Percentiles rank a stretch among this genome's conserved stretches.
phyloP scores from a whole-genome alignment of 1,140 invertebrate genomes.

The Aphelinus certus region DNA sequence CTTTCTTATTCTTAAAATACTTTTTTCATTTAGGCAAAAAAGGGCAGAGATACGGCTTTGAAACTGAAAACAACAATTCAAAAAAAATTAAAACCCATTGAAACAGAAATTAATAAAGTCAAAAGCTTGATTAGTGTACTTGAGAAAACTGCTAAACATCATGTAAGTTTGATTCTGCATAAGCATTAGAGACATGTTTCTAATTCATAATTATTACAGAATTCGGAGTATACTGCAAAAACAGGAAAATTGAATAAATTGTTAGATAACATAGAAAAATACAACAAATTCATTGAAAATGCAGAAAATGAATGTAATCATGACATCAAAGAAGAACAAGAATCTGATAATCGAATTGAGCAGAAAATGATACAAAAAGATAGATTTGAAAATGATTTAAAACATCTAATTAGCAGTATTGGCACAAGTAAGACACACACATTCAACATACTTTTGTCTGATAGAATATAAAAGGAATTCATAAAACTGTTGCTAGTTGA shows the following conservation, averaged over 20 bases:
- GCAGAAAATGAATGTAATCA: conserved; percentile 60
- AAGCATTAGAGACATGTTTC: no score
- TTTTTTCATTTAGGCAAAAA: conserved; percentile 49
- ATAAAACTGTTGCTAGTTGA: no score
- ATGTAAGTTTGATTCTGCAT: conserved; percentile 53
- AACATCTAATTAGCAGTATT: conserved; percentile 57
- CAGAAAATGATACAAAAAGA: conserved; percentile 63
- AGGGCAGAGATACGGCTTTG: conserved; percentile 49
- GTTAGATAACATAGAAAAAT: conserved; percentile 54
- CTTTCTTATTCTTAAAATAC: conserved; percentile 19
- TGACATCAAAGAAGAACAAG: conserved; percentile 60
- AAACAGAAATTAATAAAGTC: conserved; percentile 61
- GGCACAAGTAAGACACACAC: conserved; percentile 60
- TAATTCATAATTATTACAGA: conserved; percentile 48
- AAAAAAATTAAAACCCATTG: conserved; percentile 65
- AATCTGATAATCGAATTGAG: conserved; percentile 61
- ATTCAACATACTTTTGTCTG: no score
- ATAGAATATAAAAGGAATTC: no score
- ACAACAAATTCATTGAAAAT: conserved; percentile 63
- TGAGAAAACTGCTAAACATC: conserved; percentile 57
- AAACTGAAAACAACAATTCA: conserved; percentile 51
- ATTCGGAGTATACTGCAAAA: conserved; percentile 50
- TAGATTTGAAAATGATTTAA: conserved; percentile 66
- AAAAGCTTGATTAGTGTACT: conserved; percentile 59
- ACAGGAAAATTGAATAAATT: conserved; percentile 49